These are phyloP conservation scores for Carassius gibelio DNA, from an alignment of 2,113 vertebrate genomes.

Conservation along the genomic window DNA sequence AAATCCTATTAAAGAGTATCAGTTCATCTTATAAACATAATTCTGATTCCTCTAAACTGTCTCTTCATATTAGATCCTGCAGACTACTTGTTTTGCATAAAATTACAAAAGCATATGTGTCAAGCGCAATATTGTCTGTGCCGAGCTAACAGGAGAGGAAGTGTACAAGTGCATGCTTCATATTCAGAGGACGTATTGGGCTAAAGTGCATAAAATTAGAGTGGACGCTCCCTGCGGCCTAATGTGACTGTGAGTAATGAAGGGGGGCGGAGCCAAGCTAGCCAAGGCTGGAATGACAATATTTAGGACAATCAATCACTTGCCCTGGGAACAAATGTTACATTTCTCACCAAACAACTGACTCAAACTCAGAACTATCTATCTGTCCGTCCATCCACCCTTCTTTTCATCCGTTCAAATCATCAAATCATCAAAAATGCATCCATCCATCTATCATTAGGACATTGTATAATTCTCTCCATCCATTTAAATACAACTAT, in stretches of 20 bases:
- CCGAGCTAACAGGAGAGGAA: slow-evolving; percentile 29
- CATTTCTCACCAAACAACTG: slow-evolving; percentile 63
- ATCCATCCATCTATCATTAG: neutral
- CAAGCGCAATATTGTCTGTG: neutral
- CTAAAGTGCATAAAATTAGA: slow-evolving; percentile 72
- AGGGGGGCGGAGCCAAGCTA: slow-evolving; percentile 54
- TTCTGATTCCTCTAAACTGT: neutral
- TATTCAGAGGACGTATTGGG: slow-evolving; percentile 59
- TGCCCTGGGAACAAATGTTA: slow-evolving; percentile 56
- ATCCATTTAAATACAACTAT: neutral
- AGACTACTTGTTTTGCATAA: neutral
- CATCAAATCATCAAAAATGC: neutral
- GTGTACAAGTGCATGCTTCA: slow-evolving; percentile 29
- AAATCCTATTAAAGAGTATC: neutral
- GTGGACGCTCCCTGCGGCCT: slow-evolving; percentile 58
- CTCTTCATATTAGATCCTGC: neutral
- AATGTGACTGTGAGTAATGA: slow-evolving; percentile 72
- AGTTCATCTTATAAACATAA: neutral
- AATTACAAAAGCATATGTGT: neutral
- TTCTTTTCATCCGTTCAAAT: neutral
- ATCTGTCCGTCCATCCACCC: neutral
- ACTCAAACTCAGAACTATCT: neutral
- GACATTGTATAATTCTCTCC: neutral
- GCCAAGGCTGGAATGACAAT: slow-evolving; percentile 64
- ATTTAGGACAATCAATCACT: slow-evolving; percentile 75